Evolutionary conservation across 1,140 invertebrate genomes (phyloP).

Genomic region (Ladona fulva): DNA sequence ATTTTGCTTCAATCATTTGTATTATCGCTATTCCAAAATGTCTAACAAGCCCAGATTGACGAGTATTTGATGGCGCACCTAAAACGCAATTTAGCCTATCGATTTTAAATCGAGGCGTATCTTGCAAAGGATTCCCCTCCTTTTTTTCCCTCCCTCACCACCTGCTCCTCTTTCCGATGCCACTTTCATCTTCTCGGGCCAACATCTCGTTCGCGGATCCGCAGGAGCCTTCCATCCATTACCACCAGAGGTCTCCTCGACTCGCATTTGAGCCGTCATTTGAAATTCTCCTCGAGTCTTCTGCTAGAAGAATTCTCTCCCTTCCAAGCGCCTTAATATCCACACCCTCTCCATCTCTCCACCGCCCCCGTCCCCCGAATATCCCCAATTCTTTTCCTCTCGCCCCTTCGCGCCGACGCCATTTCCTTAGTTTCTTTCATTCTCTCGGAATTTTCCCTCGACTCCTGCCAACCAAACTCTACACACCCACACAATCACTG

Average conservation of each 20-base stretch:
- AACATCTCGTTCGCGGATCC: background rate
- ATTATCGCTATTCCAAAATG: too few relatives aligned
- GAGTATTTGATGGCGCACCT: too few relatives aligned
- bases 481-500: background rate
- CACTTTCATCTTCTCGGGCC: background rate
- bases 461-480: background rate
- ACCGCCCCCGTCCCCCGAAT: background rate
- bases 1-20: too few relatives aligned
- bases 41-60: too few relatives aligned
- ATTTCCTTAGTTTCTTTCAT: background rate
- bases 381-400: background rate
- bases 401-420: background rate
- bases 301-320: background rate
- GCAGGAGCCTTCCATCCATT: background rate
- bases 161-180: background rate
- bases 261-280: background rate
- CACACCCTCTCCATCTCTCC: background rate
- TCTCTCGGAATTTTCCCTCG: background rate
- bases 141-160: background rate
- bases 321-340: background rate
- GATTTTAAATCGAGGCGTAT: too few relatives aligned
- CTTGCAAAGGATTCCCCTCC: background rate
- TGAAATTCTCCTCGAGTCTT: constrained; percentile 1
- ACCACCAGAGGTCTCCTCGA: background rate
- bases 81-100: too few relatives aligned